A percentile compares a stretch with the other conserved stretches of the same genome.
phyloP scores from a whole-genome alignment of 2,797 vertebrate genomes.

The Halcyon badia region DNA sequence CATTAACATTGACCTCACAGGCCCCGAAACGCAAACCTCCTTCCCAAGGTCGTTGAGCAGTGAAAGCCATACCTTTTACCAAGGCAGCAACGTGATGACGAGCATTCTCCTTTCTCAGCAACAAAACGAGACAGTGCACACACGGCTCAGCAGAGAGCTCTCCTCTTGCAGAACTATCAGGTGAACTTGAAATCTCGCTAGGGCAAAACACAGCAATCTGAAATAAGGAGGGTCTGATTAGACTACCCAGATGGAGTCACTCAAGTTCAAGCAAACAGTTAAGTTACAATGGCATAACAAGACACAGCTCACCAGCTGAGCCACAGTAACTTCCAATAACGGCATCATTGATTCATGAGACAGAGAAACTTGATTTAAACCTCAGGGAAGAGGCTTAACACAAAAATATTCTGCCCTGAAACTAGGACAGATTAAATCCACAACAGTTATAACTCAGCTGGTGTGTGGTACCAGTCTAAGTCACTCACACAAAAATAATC shows the following conservation, averaged over 20 bases:
- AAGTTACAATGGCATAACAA: neutral
- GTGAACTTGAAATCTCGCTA: neutral
- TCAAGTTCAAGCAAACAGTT: neutral
- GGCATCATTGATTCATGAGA: neutral
- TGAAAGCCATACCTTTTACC: conserved; percentile 72
- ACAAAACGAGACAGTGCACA: conserved; percentile 75
- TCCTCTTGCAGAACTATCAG: neutral
- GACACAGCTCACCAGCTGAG: neutral
- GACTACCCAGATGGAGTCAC: neutral
- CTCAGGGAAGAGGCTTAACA: neutral
- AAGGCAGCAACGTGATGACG: conserved; percentile 67
- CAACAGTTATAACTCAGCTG: neutral
- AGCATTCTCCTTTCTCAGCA: conserved; percentile 83
- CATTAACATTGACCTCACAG: neutral
- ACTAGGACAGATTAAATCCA: neutral
- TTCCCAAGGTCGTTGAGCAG: neutral
- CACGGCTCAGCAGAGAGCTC: neutral
- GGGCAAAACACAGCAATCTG: conserved; percentile 79
- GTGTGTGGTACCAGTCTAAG: neutral
- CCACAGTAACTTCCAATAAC: neutral
- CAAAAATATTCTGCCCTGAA: neutral
- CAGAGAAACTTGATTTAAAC: neutral
- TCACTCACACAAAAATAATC: neutral
- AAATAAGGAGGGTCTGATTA: neutral
- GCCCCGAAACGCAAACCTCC: neutral